Base-by-base conservation (phyloP, 2,113 vertebrate species). In the Burhinus oedicnemus region DNA sequence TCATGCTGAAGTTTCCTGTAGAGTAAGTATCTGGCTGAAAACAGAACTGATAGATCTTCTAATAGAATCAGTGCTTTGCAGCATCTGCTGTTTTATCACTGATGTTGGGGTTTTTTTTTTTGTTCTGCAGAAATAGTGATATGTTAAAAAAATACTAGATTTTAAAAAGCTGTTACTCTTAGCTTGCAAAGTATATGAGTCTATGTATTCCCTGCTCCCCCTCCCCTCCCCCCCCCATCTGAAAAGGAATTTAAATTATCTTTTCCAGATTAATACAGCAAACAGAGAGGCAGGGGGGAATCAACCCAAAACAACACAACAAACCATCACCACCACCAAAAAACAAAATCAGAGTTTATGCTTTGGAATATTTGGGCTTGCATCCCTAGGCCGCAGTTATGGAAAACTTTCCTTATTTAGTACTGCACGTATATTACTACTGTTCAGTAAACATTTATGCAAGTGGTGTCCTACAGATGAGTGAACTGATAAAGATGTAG, bases 1-100 rank as follows among this genome's bases (percentile, higher is more conserved):
- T 94, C 87, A 83, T 42, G n/a, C 25, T 95, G 95, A 93, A 95
- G 68, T 96, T 96, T 96, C 78, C 77, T 77, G 57, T 83, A 71
- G 65, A 76, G 58, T 81, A 42, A 55, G 34, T 76, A 29, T 95
- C 60, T 95, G 89, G 34, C 58, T 90, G 78, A 84, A 97, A 95
- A 90, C 61, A 87, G 76, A 94, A 71, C 58, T 45, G 34, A 51
- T 83, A 82, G 61, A 66, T 82, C 47, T 66, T 69, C 26, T 77
- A 83, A 89, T 60, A 54, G 27, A 65, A 88, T 45, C 40, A 61
- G 21, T 61, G 30, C 57, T 65, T 75, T 96, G 66, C 83, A 65
- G 32, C 8, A 3, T 68, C 68, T 83, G 44, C 38, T 87, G 18
- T 79, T 78, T 82, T 76, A 49, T 74, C 52, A 81, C 25, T 4